phyloP scores from a whole-genome alignment of 2,797 vertebrate genomes.

The Halcyon chelicuti region DNA sequence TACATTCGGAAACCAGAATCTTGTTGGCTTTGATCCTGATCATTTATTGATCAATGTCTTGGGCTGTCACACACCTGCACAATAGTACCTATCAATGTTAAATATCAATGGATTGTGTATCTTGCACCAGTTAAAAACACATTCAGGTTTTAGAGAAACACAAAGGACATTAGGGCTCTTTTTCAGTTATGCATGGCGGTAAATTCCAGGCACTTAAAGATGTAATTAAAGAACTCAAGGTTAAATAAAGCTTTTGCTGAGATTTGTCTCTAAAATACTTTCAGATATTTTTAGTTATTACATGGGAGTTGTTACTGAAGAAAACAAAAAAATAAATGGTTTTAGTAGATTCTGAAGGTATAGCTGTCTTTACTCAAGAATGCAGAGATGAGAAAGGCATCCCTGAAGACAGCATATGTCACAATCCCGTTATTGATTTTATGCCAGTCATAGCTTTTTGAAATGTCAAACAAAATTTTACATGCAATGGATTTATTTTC shows the following conservation, averaged over 20 bases:
- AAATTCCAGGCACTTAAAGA: not conserved
- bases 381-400: not conserved
- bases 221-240: not conserved
- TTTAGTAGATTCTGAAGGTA: not conserved
- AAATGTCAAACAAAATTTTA: conserved; percentile 11
- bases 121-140: not conserved
- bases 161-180: not conserved
- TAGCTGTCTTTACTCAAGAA: not conserved
- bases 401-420: not conserved
- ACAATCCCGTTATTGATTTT: not conserved
- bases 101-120: not conserved
- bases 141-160: not conserved
- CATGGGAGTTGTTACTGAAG: not conserved
- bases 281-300: not conserved
- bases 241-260: not conserved
- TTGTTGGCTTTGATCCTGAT: not conserved
- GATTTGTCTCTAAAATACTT: not conserved
- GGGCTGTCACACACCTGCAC: not conserved
- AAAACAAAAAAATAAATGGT: not conserved
- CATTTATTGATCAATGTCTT: not conserved
- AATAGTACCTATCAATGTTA: not conserved
- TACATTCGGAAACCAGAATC: not conserved
- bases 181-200: not conserved
- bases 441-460: not conserved
- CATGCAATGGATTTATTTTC: not conserved